A percentile compares a stretch with the other conserved stretches of the same genome.
Conservation (phyloP, 1,140 invertebrate genomes). For the Philaenus spumarius region DNA sequence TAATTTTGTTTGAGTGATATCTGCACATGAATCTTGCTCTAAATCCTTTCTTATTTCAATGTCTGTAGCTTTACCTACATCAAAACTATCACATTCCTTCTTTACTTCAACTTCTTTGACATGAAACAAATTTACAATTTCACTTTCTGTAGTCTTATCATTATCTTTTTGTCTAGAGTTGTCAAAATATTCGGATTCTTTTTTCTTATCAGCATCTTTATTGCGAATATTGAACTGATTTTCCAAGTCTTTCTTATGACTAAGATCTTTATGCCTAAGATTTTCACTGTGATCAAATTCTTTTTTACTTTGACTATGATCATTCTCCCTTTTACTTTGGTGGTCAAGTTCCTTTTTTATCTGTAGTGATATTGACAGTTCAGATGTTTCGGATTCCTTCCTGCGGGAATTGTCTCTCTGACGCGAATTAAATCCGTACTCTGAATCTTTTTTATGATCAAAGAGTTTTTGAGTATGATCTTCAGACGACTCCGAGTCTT, state of each 20-base stretch:
- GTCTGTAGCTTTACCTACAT: conserved; percentile 34
- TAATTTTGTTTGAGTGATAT: conserved; percentile 18
- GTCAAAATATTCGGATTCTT: conserved; percentile 16
- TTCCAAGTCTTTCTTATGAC: too few relatives aligned
- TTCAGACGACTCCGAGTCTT: conserved; percentile 14
- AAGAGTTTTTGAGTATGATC: conserved; percentile 1
- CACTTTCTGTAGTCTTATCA: conserved; percentile 30
- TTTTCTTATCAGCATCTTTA: conserved; percentile 17
- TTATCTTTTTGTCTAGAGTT: conserved; percentile 29
- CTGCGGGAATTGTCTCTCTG: too few relatives aligned
- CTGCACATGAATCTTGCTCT: background rate
- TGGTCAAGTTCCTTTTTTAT: too few relatives aligned
- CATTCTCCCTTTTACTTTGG: too few relatives aligned
- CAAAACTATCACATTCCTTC: conserved; percentile 26
- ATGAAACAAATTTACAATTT: conserved; percentile 8
- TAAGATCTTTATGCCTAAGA: too few relatives aligned
- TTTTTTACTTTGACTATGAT: too few relatives aligned
- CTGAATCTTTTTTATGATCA: conserved; percentile 11
- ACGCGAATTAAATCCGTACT: background rate
- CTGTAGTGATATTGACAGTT: too few relatives aligned
- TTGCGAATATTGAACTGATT: background rate
- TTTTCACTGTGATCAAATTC: too few relatives aligned
- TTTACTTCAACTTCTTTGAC: conserved; percentile 10
- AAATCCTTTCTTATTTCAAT: conserved; percentile 19
- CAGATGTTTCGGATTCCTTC: too few relatives aligned